Conservation (phyloP, 2,113 vertebrate genomes). For the Syngnathoides biaculeatus region DNA sequence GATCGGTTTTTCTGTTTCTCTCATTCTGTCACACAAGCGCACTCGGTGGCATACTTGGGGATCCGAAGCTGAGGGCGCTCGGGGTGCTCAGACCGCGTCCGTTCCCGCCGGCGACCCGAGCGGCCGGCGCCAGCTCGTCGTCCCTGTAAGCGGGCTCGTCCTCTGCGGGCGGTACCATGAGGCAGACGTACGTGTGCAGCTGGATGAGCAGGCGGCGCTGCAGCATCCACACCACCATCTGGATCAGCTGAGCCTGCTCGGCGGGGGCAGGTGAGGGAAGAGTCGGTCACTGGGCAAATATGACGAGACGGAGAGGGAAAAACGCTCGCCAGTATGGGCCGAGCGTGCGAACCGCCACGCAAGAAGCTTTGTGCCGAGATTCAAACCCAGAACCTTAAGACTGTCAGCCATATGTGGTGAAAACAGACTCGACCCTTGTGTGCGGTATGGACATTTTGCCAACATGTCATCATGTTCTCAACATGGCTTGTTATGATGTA, state of each 20-base stretch:
- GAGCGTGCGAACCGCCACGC: no score
- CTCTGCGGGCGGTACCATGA: conserved; percentile 87
- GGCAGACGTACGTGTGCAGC: conserved; percentile 92
- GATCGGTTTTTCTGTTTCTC: conserved; percentile 30
- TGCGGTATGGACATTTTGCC: no score
- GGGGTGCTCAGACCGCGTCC: conserved; percentile 90
- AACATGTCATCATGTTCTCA: no score
- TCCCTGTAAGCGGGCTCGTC: conserved; percentile 75
- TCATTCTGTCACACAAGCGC: neutral
- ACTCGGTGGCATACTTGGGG: conserved; percentile 81
- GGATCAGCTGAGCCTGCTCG: conserved; percentile 91
- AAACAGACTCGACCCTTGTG: no score
- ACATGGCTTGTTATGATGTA: no score
- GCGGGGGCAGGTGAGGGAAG: conserved; percentile 3
- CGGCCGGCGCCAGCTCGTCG: conserved; percentile 77
- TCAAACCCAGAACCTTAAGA: no score
- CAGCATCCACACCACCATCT: conserved; percentile 99
- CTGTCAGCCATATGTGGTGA: no score
- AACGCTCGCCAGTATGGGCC: no score
- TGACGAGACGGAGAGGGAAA: no score
- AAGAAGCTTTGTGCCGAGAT: no score
- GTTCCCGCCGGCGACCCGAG: conserved; percentile 71
- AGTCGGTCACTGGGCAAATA: no score
- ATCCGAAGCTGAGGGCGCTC: conserved; percentile 93
- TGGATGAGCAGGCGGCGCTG: conserved; percentile 90